phyloP scores from a whole-genome alignment of 2,888 invertebrate species.

The Erpobdella octoculata region DNA sequence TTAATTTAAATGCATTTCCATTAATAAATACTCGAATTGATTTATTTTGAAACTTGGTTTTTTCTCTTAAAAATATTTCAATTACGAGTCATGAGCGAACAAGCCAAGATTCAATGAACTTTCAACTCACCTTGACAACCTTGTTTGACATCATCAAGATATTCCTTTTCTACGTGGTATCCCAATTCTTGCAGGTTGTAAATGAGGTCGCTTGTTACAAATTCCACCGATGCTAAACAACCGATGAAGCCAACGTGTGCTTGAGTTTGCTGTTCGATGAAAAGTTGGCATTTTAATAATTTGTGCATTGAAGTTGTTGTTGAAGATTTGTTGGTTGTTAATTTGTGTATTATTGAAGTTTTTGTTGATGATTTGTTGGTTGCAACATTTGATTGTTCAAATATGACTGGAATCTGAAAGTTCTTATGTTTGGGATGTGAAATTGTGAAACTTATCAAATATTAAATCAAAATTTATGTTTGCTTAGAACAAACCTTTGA shows the following conservation, averaged over 20 bases:
- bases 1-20: too few relatives aligned
- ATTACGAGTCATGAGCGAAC: too few relatives aligned
- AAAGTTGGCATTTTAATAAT: not conserved
- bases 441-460: not conserved
- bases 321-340: not conserved
- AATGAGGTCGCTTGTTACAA: conserved; percentile 3
- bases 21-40: too few relatives aligned
- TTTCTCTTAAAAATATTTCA: too few relatives aligned
- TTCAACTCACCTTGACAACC: not conserved
- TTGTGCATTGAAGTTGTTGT: not conserved
- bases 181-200: not conserved
- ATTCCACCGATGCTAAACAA: not conserved
- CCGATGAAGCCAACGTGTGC: not conserved
- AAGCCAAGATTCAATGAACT: too few relatives aligned
- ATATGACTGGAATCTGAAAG: not conserved
- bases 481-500: not conserved
- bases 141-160: not conserved
- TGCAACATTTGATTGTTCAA: not conserved
- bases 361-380: not conserved
- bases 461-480: not conserved
- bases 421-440: not conserved
- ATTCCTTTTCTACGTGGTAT: not conserved
- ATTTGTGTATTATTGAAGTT: not conserved
- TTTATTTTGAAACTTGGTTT: too few relatives aligned
- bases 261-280: not conserved